Percentiles rank a stretch among this genome's conserved stretches.
These are phyloP conservation scores for Mixornis gularis DNA, from an alignment of 2,113 vertebrate species.

Conservation along the genomic window DNA sequence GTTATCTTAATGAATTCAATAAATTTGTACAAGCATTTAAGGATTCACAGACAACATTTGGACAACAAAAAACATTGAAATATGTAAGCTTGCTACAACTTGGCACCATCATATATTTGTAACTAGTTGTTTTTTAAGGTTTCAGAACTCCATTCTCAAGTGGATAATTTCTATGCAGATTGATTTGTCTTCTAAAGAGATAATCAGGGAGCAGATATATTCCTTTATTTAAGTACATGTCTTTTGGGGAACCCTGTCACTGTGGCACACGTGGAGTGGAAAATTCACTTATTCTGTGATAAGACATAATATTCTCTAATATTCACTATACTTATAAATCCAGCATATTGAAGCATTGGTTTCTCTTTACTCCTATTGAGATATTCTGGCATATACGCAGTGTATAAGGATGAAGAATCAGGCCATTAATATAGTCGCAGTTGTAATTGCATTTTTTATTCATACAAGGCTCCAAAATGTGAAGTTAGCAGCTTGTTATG, in stretches of 20 bases:
- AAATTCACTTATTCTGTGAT: background rate
- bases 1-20: background rate
- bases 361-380: background rate
- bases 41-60: background rate
- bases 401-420: background rate
- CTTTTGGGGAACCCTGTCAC: background rate
- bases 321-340: background rate
- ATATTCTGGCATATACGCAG: background rate
- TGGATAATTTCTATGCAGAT: background rate
- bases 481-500: conserved; percentile 37
- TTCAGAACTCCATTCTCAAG: background rate
- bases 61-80: background rate
- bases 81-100: background rate
- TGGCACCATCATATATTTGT: background rate
- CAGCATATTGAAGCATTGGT: background rate
- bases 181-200: background rate
- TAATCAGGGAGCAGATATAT: background rate
- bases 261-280: background rate
- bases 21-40: background rate
- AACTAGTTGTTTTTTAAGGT: background rate
- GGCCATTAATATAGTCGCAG: background rate
- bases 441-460: conserved; percentile 17
- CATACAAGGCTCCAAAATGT: background rate
- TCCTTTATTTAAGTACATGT: background rate
- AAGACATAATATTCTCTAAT: background rate